Conservation (phyloP, 2,113 vertebrate species). For the Antennarius striatus region DNA sequence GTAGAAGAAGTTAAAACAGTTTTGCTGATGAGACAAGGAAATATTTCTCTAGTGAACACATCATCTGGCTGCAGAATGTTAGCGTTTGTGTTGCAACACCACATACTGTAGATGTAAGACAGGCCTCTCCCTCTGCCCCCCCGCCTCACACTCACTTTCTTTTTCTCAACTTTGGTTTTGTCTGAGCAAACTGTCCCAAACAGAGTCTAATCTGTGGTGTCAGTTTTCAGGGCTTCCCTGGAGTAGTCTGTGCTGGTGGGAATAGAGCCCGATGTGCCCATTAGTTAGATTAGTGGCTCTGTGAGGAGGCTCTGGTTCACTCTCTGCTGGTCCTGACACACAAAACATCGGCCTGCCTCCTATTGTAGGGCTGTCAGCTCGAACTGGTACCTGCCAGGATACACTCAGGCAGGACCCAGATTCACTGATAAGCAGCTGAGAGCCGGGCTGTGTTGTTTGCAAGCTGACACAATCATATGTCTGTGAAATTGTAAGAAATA, state of each 20-base stretch:
- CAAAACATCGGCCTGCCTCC: slow-evolving; percentile 51
- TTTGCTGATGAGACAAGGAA: no score
- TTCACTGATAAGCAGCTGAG: slow-evolving; percentile 45
- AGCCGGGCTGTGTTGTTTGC: slow-evolving; percentile 34
- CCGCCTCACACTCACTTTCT: slow-evolving; percentile 1
- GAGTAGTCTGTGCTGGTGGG: slow-evolving; percentile 46
- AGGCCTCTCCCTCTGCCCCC: neutral
- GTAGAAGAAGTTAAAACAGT: no score
- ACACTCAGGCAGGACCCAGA: slow-evolving; percentile 28
- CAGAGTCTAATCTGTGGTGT: slow-evolving; percentile 50
- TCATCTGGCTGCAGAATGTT: no score
- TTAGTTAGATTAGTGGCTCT: slow-evolving; percentile 71
- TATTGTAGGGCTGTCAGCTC: slow-evolving; percentile 64
- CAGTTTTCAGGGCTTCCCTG: slow-evolving; percentile 63
- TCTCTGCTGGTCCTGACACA: slow-evolving; percentile 38
- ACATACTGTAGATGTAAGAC: no score
- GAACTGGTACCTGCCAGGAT: slow-evolving; percentile 47
- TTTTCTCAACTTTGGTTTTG: slow-evolving; percentile 28
- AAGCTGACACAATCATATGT: slow-evolving; percentile 24
- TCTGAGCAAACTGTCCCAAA: slow-evolving; percentile 17
- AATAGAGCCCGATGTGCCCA: slow-evolving; percentile 59
- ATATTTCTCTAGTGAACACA: no score
- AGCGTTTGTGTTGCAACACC: no score
- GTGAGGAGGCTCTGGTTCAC: slow-evolving; percentile 63
- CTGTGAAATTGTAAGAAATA: neutral